Evolutionary conservation across 1,140 invertebrate species (phyloP).

Genomic region (Conopomorpha cramerella): DNA sequence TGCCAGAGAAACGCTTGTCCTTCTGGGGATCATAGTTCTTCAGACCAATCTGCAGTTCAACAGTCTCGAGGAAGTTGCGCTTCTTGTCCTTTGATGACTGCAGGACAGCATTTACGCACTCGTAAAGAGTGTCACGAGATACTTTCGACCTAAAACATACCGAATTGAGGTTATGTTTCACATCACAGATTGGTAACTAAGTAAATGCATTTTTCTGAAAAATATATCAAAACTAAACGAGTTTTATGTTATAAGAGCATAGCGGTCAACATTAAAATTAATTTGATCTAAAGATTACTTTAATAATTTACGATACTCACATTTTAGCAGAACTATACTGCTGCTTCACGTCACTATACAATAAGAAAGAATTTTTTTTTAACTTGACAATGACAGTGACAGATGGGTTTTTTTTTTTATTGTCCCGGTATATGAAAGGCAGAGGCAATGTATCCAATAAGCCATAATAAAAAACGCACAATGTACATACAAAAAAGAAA

Average conservation of each 20-base stretch:
- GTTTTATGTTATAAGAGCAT: too few relatives aligned
- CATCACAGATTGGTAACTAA: too few relatives aligned
- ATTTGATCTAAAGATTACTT: constrained; percentile 15
- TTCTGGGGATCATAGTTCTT: constrained; percentile 99
- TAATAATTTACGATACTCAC: too few relatives aligned
- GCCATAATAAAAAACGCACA: too few relatives aligned
- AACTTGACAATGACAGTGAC: constrained; percentile 1
- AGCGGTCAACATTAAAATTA: too few relatives aligned
- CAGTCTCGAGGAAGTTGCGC: constrained; percentile 95
- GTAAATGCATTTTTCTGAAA: too few relatives aligned
- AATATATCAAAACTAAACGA: too few relatives aligned
- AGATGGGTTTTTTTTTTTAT: too few relatives aligned
- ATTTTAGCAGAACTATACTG: constrained; percentile 11
- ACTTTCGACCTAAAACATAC: constrained; percentile 83
- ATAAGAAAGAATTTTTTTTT: constrained; percentile 7
- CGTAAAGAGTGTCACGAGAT: constrained; percentile 94
- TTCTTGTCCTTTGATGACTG: constrained; percentile 80
- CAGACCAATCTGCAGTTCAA: constrained; percentile 99
- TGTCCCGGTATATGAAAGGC: too few relatives aligned
- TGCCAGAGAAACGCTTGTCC: constrained; percentile 99
- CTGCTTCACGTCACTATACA: constrained; percentile 14
- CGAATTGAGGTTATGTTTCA: not conserved
- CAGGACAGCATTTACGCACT: constrained; percentile 89
- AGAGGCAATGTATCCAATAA: too few relatives aligned
- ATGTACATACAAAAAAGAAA: too few relatives aligned